A percentile compares a stretch with the other conserved stretches of the same genome.
phyloP scores from a whole-genome alignment of 2,113 vertebrate genomes.

The Elanus axillaris region DNA sequence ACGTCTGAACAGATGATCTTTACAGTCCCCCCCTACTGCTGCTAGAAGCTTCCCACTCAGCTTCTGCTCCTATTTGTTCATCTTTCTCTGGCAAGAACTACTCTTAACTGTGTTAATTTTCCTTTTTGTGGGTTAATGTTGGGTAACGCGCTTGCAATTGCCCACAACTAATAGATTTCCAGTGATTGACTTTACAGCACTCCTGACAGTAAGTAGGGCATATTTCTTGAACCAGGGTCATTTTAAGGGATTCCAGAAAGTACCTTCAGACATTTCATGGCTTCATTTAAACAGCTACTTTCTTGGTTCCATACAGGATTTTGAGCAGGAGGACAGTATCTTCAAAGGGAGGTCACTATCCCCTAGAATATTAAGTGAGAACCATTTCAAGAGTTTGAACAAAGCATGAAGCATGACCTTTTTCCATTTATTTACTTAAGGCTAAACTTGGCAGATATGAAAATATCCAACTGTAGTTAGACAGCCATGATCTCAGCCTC shows the following conservation, averaged over 20 bases:
- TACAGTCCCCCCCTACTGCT: slow-evolving; percentile 26
- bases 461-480: slow-evolving; percentile 52
- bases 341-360: slow-evolving; percentile 20
- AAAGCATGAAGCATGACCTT: slow-evolving; percentile 29
- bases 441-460: slow-evolving; percentile 55
- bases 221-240: slow-evolving; percentile 39
- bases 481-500: slow-evolving; percentile 63
- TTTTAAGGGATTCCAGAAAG: slow-evolving; percentile 30
- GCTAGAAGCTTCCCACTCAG: slow-evolving; percentile 62
- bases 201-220: not conserved
- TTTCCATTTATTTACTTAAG: slow-evolving; percentile 65
- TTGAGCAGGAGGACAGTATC: not conserved
- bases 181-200: slow-evolving; percentile 24
- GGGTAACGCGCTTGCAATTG: slow-evolving; percentile 13
- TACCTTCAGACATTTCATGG: not conserved
- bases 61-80: slow-evolving; percentile 64
- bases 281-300: not conserved
- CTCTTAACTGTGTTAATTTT: slow-evolving; percentile 48
- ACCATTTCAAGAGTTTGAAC: slow-evolving; percentile 9
- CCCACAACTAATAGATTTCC: slow-evolving; percentile 49
- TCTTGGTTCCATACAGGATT: not conserved
- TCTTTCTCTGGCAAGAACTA: slow-evolving; percentile 43
- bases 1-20: slow-evolving; percentile 53
- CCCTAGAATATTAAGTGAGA: slow-evolving; percentile 28
- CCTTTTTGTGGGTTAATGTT: slow-evolving; percentile 43